These are phyloP conservation scores for Anthophora plumipes DNA, from an alignment of 2,888 invertebrate genomes.

Conservation along the genomic window DNA sequence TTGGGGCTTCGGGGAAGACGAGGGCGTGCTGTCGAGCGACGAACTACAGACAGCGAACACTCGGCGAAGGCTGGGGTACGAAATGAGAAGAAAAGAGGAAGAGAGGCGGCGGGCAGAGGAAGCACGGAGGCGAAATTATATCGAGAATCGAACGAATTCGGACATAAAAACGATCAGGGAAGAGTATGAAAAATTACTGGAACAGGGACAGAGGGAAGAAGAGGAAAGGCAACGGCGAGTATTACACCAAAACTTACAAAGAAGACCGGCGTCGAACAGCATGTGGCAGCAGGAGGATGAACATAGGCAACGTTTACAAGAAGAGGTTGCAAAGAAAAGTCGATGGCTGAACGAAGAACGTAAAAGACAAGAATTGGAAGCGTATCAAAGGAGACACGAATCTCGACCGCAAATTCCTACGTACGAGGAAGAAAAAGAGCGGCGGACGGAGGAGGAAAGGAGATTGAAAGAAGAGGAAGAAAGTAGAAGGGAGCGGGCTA, in stretches of 20 bases:
- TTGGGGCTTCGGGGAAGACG: constrained; percentile 80
- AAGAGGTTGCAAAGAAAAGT: constrained; percentile 15
- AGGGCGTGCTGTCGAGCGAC: constrained; percentile 71
- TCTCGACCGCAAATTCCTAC: background rate
- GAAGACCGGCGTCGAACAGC: background rate
- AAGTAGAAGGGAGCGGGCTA: constrained; percentile 6
- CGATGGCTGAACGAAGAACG: constrained; percentile 37
- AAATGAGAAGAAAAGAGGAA: constrained; percentile 57
- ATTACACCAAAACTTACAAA: constrained; percentile 38
- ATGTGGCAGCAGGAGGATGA: constrained; percentile 47
- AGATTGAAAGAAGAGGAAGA: background rate
- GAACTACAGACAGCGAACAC: constrained; percentile 66
- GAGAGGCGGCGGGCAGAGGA: constrained; percentile 61
- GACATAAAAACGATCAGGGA: constrained; percentile 61
- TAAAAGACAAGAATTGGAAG: constrained; percentile 16
- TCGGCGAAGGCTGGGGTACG: constrained; percentile 62
- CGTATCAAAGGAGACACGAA: constrained; percentile 2
- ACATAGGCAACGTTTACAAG: background rate
- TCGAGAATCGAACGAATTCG: constrained; percentile 35
- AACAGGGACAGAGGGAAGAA: constrained; percentile 55
- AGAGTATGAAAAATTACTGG: constrained; percentile 54
- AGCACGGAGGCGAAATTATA: constrained; percentile 30
- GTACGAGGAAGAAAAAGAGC: constrained; percentile 15
- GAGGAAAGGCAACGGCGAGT: constrained; percentile 56
- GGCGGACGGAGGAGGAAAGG: too few species aligned